Percentiles rank a stretch among this genome's conserved stretches.
Evolutionary conservation across 2,888 invertebrate species (phyloP).

Genomic region (Phyllotreta striolata): DNA sequence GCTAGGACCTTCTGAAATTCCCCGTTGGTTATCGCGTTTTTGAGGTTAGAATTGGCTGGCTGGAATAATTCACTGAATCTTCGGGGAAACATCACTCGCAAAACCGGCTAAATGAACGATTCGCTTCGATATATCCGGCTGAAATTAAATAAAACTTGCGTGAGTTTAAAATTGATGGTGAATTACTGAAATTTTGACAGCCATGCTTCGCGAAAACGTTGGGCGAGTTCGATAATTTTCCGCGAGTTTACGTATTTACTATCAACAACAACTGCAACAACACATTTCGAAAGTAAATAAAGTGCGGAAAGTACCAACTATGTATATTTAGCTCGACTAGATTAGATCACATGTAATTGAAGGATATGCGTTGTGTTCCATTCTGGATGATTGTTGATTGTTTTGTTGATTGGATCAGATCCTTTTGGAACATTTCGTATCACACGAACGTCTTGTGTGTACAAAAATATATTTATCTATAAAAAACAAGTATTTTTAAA

Average conservation of each 20-base stretch:
- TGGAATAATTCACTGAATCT: conserved; percentile 43
- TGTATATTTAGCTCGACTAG: no score
- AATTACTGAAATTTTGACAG: conserved; percentile 42
- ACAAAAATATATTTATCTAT: no score
- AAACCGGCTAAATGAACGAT: neutral
- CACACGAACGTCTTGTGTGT: no score
- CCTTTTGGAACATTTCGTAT: no score
- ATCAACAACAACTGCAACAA: no score
- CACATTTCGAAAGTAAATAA: no score
- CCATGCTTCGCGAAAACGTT: conserved; percentile 24
- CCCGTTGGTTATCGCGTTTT: conserved; percentile 46
- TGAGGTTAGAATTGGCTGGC: conserved; percentile 54
- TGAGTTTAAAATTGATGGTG: conserved; percentile 29
- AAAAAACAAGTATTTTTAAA: no score
- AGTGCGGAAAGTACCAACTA: no score
- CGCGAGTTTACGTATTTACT: neutral
- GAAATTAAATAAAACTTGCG: conserved; percentile 14
- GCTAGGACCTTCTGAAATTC: conserved; percentile 35
- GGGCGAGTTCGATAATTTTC: neutral
- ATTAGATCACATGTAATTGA: no score
- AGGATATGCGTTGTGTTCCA: no score
- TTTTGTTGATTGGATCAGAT: no score
- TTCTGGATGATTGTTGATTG: no score
- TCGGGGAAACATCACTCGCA: conserved; percentile 44
- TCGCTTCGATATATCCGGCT: neutral